Conservation (phyloP, 2,113 vertebrate genomes). For the Eleginops maclovinus region DNA sequence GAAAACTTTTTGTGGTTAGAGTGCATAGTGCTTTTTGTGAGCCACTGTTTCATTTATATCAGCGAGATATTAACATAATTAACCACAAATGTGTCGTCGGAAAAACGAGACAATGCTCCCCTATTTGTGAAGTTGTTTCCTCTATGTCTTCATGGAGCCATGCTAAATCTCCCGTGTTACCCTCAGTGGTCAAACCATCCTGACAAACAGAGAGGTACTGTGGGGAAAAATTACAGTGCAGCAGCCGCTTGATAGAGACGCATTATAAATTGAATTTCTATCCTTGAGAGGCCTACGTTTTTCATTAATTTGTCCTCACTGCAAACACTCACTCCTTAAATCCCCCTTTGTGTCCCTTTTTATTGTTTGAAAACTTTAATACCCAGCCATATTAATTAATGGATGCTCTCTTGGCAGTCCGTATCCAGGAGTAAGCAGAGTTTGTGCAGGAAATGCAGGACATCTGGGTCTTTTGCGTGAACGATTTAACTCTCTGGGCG, state of each 20-base stretch:
- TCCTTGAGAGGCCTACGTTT: slow-evolving; percentile 40
- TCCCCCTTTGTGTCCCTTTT: slow-evolving; percentile 60
- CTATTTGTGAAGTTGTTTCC: neutral
- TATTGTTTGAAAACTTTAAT: slow-evolving; percentile 70
- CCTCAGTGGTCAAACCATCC: slow-evolving; percentile 49
- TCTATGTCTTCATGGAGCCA: slow-evolving; percentile 31
- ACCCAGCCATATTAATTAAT: slow-evolving; percentile 64
- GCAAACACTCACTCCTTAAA: slow-evolving; percentile 51
- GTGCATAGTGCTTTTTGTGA: neutral
- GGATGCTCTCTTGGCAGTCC: slow-evolving; percentile 42
- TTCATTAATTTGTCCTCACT: slow-evolving; percentile 66
- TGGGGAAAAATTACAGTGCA: slow-evolving; percentile 34
- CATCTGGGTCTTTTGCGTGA: slow-evolving; percentile 56
- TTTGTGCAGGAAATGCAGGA: slow-evolving; percentile 46
- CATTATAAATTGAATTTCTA: slow-evolving; percentile 60
- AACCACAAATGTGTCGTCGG: neutral
- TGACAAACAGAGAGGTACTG: slow-evolving; percentile 43
- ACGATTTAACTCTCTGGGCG: slow-evolving; percentile 37
- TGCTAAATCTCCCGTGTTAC: slow-evolving; percentile 31
- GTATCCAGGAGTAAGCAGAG: slow-evolving; percentile 37
- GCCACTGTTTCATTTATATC: slow-evolving; percentile 6
- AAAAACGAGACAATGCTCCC: slow-evolving; percentile 19
- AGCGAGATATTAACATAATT: slow-evolving; percentile 39
- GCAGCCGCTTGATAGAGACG: slow-evolving; percentile 55
- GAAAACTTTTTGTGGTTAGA: neutral